Conservation (phyloP, 2,113 vertebrate species). For the Glareola pratincola region DNA sequence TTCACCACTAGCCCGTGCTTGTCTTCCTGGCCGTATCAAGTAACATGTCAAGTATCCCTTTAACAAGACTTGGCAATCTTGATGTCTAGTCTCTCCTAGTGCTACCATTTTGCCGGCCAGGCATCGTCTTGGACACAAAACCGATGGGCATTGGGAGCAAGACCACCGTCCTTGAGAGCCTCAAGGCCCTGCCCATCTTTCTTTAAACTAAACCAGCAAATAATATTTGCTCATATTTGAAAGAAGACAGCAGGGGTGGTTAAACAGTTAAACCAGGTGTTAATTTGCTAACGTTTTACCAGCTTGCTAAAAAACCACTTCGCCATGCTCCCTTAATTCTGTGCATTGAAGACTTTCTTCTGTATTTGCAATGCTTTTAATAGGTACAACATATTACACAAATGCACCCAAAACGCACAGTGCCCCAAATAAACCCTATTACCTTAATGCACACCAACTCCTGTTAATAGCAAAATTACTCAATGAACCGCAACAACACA, state of each 20-base stretch:
- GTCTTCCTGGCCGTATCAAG: not conserved
- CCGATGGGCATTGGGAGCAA: not conserved
- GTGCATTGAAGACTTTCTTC: not conserved
- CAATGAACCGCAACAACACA: not conserved
- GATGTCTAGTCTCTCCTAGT: not conserved
- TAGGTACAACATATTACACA: not conserved
- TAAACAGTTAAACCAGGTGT: not conserved
- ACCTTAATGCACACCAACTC: not conserved
- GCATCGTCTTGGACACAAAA: not conserved
- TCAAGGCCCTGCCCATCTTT: not conserved
- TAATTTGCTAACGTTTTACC: not conserved
- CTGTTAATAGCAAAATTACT: not conserved
- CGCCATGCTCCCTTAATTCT: not conserved
- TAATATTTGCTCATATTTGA: not conserved
- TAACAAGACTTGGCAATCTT: not conserved
- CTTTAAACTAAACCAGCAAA: not conserved
- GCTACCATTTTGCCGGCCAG: not conserved
- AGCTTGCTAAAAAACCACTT: not conserved
- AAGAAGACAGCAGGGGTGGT: not conserved
- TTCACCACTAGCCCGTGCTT: not conserved
- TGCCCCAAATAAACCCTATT: not conserved
- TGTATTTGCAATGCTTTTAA: not conserved
- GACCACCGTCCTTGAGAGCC: not conserved
- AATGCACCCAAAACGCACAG: not conserved
- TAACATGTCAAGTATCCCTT: not conserved